Conservation (phyloP, 1,140 invertebrate species). For the Drosophila trapezifrons region DNA sequence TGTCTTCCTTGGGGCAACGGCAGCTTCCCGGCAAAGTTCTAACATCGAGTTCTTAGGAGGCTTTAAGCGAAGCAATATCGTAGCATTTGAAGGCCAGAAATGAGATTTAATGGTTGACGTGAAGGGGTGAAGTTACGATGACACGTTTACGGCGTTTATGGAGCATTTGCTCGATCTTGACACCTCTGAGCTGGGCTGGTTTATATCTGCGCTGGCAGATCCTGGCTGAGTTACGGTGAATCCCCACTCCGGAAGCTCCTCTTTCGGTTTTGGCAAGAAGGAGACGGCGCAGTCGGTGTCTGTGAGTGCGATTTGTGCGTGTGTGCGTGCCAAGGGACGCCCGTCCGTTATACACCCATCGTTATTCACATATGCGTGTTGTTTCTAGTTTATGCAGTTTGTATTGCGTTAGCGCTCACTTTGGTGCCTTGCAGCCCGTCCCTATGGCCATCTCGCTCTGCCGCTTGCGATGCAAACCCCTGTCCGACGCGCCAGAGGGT, state of each 20-base stretch:
- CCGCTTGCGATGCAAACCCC: slow-evolving; percentile 51
- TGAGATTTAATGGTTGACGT: slow-evolving; percentile 14
- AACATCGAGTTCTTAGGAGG: neutral
- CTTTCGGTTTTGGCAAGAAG: neutral
- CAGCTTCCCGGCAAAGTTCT: neutral
- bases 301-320: slow-evolving; percentile 20
- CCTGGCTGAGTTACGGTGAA: neutral
- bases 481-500: slow-evolving; percentile 39
- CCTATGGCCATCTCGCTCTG: slow-evolving; percentile 33
- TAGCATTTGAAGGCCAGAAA: slow-evolving; percentile 10
- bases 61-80: slow-evolving; percentile 6
- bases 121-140: slow-evolving; percentile 34
- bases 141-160: neutral
- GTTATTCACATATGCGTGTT: neutral
- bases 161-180: slow-evolving; percentile 1
- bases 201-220: slow-evolving; percentile 21
- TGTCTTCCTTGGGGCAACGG: slow-evolving; percentile 10
- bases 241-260: neutral
- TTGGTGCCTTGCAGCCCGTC: slow-evolving; percentile 25
- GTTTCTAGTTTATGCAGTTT: slow-evolving; percentile 5
- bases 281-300: neutral
- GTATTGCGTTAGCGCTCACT: slow-evolving; percentile 29
- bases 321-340: slow-evolving; percentile 3
- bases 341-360: slow-evolving; percentile 26
- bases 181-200: neutral